Evolutionary conservation across 35 echinoderm and acorn worm species (phyloP), one percentile per base, ranked within the genome.

Genomic region (Heliocidaris erythrogramma): DNA sequence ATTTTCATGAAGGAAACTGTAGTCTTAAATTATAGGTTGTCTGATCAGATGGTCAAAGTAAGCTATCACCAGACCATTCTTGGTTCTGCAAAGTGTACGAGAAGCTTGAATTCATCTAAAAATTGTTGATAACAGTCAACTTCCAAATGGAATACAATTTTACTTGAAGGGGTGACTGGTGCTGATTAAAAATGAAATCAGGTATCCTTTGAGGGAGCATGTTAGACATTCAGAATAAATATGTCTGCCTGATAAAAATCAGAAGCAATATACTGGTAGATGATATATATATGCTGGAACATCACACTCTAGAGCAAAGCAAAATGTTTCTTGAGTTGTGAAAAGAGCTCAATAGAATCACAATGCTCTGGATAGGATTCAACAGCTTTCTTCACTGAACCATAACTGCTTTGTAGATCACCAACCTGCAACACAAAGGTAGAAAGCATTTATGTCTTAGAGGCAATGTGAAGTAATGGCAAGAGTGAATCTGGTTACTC

Each of bases 321-420:
- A 91, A 99, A 99, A 92, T 99, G 98, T 97, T 99, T 99, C 96
- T 96, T 99, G 31, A 99, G 98, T 91, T 99, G 98, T 69, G 85
- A 59, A 5, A 99, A 65, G 42, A 99, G 95, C n/a, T 99, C 97
- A 47, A 96, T 96, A 13, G 98, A 99, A 50, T 99, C 98, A 78
- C 97, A 96, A 78, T 99, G 98, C 13, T 99, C 96, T 17, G 96
- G 97, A 93, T 99, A 99, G 27, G 97, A 90, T 10, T 96, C 95
- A 1, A 97, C 92, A 13, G 98, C 94, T 31, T 95, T 96, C 88
- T 99, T 96, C 48, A 95, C 86, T 85, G 98, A 94, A 30, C 94
- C 97, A 65, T 99, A 99, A 53, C 98, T 99, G 92, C 98, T 99
- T 50, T 99, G 98, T 31, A 99, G 92, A 96, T 99, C 98, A 49